phyloP scores from a whole-genome alignment of 1,140 invertebrate genomes.

The Euura saliciscinereae region DNA sequence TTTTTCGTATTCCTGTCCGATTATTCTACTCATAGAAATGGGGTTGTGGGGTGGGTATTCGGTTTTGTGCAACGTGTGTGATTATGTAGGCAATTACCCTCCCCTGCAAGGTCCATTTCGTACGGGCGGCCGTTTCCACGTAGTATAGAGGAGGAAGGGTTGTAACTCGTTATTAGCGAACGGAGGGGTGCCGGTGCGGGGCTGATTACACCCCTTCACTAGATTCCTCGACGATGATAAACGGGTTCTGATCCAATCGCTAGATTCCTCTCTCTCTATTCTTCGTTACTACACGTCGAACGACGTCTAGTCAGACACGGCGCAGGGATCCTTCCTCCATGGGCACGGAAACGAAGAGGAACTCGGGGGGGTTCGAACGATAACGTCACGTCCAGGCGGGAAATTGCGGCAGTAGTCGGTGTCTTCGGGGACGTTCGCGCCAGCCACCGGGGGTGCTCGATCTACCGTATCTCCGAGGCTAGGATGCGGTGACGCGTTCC shows the following conservation, averaged over 20 bases:
- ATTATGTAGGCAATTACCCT: constrained; percentile 58
- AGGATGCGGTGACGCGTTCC: constrained; percentile 3
- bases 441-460: not conserved
- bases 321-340: too few relatives aligned
- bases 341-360: not conserved
- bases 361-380: not conserved
- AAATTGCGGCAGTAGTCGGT: not conserved
- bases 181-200: constrained; percentile 26
- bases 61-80: constrained; percentile 50
- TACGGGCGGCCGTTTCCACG: not conserved
- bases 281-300: too few relatives aligned
- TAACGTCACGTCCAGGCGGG: not conserved
- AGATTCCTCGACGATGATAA: constrained; percentile 52
- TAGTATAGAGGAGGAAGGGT: constrained; percentile 34
- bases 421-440: not conserved
- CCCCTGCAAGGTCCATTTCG: constrained; percentile 14
- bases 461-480: constrained; percentile 1
- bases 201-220: constrained; percentile 49
- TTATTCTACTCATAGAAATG: not conserved
- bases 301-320: too few relatives aligned
- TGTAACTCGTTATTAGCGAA: constrained; percentile 55
- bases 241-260: constrained; percentile 41
- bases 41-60: not conserved
- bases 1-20: too few relatives aligned
- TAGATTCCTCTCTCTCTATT: constrained; percentile 16